Evolutionary conservation across 2,888 invertebrate genomes (phyloP).

Genomic region (Hirtodrosophila duncani): DNA sequence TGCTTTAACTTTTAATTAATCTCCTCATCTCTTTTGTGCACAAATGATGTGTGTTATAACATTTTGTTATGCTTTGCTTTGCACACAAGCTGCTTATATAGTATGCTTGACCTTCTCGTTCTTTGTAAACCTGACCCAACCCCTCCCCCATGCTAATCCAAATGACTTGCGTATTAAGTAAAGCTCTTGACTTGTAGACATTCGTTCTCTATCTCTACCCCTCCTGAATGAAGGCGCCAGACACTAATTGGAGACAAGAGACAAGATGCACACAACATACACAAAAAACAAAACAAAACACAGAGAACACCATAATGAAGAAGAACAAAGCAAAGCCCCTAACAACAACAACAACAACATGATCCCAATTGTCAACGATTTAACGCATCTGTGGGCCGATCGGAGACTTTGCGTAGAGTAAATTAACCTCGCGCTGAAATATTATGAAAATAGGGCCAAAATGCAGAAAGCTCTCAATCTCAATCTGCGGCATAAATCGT

Average conservation of each 20-base stretch:
- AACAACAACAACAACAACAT: background rate
- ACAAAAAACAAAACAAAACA: constrained; percentile 16
- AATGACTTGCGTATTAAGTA: constrained; percentile 17
- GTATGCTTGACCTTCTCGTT: constrained; percentile 50
- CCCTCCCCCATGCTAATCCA: constrained; percentile 9
- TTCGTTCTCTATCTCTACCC: too few relatives aligned
- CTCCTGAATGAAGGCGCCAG: background rate
- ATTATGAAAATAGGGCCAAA: constrained; percentile 33
- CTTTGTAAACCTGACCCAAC: too few relatives aligned
- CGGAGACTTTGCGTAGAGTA: constrained; percentile 19
- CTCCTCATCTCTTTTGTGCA: too few relatives aligned
- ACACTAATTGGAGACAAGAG: constrained; percentile 21
- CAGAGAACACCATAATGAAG: constrained; percentile 9
- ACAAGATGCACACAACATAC: background rate
- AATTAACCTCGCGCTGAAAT: constrained; percentile 43
- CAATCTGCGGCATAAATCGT: constrained; percentile 51
- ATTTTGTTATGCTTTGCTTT: too few relatives aligned
- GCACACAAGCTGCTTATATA: background rate
- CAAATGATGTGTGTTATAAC: too few relatives aligned
- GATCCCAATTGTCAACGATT: constrained; percentile 62
- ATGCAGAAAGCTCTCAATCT: constrained; percentile 13
- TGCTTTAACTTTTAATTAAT: too few relatives aligned
- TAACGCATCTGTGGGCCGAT: constrained; percentile 31
- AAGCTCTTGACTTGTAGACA: constrained; percentile 35
- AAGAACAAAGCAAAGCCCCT: too few relatives aligned